Evolutionary conservation across 2,797 vertebrate species (phyloP).

Genomic region (Gobionotothen gibberifrons): DNA sequence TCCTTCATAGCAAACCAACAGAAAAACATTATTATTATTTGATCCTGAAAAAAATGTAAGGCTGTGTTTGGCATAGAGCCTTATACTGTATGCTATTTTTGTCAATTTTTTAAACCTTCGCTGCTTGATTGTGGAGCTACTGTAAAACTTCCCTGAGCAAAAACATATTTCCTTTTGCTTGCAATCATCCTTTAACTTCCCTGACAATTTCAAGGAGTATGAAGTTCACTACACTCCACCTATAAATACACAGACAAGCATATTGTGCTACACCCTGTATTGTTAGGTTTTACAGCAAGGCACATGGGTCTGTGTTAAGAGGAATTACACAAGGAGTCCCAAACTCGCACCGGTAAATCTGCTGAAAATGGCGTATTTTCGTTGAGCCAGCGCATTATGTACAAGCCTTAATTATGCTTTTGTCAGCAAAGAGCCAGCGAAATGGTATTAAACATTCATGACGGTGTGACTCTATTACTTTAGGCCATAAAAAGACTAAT

Average conservation of each 20-base stretch:
- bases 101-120: not conserved
- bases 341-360: constrained; percentile 50
- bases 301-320: constrained; percentile 23
- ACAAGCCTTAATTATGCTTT: constrained; percentile 71
- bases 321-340: constrained; percentile 27
- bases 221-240: constrained; percentile 2
- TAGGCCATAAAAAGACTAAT: constrained; percentile 65
- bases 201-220: constrained; percentile 7
- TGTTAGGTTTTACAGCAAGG: constrained; percentile 22
- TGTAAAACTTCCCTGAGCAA: not conserved
- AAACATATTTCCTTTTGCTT: not conserved
- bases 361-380: constrained; percentile 60
- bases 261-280: not conserved
- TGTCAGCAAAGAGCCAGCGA: constrained; percentile 67
- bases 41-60: not conserved
- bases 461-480: constrained; percentile 65
- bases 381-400: constrained; percentile 55
- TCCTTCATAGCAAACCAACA: constrained; percentile 1
- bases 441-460: constrained; percentile 75
- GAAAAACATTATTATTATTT: not conserved
- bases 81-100: too few species aligned
- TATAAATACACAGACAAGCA: not conserved
- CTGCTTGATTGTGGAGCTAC: not conserved
- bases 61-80: not conserved
- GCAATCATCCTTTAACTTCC: constrained; percentile 10